These are phyloP conservation scores for Orgyia antiqua DNA, from an alignment of 2,888 invertebrate species.

Conservation along the genomic window DNA sequence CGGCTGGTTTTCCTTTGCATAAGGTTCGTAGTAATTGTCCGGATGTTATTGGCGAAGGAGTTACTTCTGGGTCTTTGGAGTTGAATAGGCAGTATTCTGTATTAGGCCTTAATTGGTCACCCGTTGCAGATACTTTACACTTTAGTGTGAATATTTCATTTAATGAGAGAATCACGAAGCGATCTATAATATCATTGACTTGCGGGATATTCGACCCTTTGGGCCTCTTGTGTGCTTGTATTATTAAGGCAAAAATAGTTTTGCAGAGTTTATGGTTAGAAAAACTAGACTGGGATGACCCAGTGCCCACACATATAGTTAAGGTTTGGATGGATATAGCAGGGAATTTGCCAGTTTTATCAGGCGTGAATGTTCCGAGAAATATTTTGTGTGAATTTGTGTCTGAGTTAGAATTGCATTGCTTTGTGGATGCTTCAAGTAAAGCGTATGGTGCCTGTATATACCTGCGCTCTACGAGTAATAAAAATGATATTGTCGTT, in stretches of 20 bases:
- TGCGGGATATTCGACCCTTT: slow-evolving; percentile 6
- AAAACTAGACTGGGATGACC: slow-evolving; percentile 5
- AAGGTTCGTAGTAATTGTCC: slow-evolving; percentile 1
- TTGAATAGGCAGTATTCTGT: background rate
- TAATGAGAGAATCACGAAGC: background rate
- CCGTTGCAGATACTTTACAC: background rate
- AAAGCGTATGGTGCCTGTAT: background rate
- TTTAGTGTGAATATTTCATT: background rate
- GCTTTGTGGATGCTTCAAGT: background rate
- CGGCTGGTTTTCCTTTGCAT: slow-evolving; percentile 3
- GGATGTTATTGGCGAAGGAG: background rate
- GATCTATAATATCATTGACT: slow-evolving; percentile 1
- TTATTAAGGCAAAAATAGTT: slow-evolving; percentile 3
- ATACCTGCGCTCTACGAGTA: background rate
- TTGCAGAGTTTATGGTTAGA: slow-evolving; percentile 2
- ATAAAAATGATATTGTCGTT: slow-evolving; percentile 1
- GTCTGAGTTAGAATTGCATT: background rate
- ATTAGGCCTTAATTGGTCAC: slow-evolving; percentile 2
- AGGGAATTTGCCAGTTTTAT: background rate
- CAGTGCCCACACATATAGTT: background rate
- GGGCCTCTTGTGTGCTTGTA: slow-evolving; percentile 3
- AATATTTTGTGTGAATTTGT: background rate
- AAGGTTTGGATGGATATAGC: background rate
- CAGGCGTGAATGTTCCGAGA: background rate
- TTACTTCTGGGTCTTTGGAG: background rate